A percentile compares a stretch with the other conserved stretches of the same genome.
Conservation (phyloP, 1,140 invertebrate species). For the Homalodisca vitripennis region DNA sequence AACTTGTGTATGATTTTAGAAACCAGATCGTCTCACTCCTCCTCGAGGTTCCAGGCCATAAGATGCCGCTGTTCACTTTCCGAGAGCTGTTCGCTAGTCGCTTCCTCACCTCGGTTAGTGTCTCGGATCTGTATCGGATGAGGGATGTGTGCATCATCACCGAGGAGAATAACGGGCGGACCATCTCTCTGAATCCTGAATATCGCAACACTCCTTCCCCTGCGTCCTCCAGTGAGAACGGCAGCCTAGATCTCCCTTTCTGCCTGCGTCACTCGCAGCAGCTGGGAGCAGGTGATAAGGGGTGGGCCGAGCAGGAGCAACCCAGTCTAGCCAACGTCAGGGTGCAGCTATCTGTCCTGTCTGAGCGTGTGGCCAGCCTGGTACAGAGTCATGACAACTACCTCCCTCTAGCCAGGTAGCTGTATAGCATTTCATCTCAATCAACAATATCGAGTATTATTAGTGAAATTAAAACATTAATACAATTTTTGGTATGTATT, state of each 20-base stretch:
- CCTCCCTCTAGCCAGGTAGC: slow-evolving; percentile 71
- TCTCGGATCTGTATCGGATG: slow-evolving; percentile 79
- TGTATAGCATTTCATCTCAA: no score
- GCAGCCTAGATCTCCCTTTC: slow-evolving; percentile 4
- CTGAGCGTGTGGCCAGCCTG: slow-evolving; percentile 62
- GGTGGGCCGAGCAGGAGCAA: slow-evolving; percentile 74
- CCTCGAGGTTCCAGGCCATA: slow-evolving; percentile 70
- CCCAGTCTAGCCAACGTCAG: slow-evolving; percentile 69
- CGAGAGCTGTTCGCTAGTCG: slow-evolving; percentile 81
- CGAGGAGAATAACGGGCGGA: slow-evolving; percentile 68
- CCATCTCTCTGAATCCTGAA: slow-evolving; percentile 54
- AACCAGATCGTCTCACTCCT: slow-evolving; percentile 56
- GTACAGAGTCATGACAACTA: slow-evolving; percentile 66
- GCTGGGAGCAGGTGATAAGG: slow-evolving; percentile 51
- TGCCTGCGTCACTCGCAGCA: slow-evolving; percentile 23
- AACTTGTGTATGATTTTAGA: no score
- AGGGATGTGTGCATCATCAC: slow-evolving; percentile 73
- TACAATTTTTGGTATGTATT: no score
- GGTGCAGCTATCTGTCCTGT: slow-evolving; percentile 63
- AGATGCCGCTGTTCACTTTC: slow-evolving; percentile 81
- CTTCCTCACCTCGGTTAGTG: slow-evolving; percentile 73
- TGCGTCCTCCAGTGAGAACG: background rate
- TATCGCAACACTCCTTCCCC: slow-evolving; percentile 55
- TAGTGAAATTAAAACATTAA: no score
- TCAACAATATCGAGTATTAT: no score